phyloP scores from a whole-genome alignment of 2,113 vertebrate species.

The Eudyptes chrysolophus region DNA sequence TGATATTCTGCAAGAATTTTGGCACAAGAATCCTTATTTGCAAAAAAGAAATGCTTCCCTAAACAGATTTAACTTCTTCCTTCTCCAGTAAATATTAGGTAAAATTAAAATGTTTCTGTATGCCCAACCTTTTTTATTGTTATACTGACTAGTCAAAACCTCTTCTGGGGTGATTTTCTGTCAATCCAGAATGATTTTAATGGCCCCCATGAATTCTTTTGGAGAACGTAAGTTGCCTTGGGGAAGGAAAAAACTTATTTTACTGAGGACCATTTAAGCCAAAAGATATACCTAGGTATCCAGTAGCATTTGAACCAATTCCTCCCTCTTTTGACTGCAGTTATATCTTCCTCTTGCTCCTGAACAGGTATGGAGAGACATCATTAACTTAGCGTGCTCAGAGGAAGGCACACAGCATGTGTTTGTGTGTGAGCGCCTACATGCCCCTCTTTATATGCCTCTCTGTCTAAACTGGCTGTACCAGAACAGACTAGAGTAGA shows the following conservation, averaged over 20 bases:
- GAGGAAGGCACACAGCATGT: not conserved
- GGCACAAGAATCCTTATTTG: not conserved
- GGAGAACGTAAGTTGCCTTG: not conserved
- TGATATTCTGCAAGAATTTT: not conserved
- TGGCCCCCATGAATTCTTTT: not conserved
- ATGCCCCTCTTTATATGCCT: not conserved
- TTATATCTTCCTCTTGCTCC: not conserved
- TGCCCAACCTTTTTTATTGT: not conserved
- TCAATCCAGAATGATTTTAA: not conserved
- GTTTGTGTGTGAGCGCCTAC: not conserved
- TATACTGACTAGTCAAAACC: not conserved
- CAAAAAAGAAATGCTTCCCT: not conserved
- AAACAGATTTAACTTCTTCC: not conserved
- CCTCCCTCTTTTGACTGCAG: not conserved
- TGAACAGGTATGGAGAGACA: not conserved
- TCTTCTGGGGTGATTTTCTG: not conserved
- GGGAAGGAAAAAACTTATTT: not conserved
- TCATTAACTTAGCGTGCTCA: not conserved
- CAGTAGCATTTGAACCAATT: not conserved
- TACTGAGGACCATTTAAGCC: not conserved
- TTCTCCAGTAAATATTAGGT: not conserved
- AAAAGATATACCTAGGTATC: not conserved
- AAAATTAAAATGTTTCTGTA: not conserved
- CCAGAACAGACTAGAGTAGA: not conserved
- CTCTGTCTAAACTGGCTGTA: not conserved